Percentiles rank a stretch among this genome's conserved stretches.
Evolutionary conservation across 2,888 invertebrate species (phyloP).

Genomic region (Drosophila limbata): DNA sequence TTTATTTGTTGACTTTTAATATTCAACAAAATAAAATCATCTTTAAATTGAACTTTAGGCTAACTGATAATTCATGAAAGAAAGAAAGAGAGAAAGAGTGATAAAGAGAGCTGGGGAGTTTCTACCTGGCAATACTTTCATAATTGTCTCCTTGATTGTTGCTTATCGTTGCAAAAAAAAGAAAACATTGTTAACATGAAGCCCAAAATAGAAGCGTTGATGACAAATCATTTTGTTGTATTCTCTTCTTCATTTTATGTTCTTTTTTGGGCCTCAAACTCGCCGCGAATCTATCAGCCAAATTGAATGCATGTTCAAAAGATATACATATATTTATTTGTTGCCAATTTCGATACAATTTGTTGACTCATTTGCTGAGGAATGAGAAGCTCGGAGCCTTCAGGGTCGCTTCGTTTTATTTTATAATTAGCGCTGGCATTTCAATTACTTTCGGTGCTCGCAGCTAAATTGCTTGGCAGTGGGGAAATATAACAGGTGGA

Average conservation of each 20-base stretch:
- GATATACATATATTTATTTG: slow-evolving; percentile 1
- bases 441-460: slow-evolving; percentile 54
- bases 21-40: neutral
- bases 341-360: neutral
- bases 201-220: slow-evolving; percentile 41
- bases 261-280: slow-evolving; percentile 14
- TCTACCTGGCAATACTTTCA: slow-evolving; percentile 13
- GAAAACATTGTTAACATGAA: slow-evolving; percentile 3
- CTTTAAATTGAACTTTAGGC: neutral
- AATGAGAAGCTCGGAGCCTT: no score
- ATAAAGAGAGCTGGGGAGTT: neutral
- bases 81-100: neutral
- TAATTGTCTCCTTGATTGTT: slow-evolving; percentile 23
- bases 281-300: slow-evolving; percentile 24
- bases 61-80: neutral
- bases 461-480: slow-evolving; percentile 25
- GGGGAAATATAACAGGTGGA: slow-evolving; percentile 14
- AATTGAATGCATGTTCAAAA: slow-evolving; percentile 17
- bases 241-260: neutral
- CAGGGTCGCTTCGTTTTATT: slow-evolving; percentile 14
- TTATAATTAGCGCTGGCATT: slow-evolving; percentile 63
- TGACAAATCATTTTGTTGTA: slow-evolving; percentile 26
- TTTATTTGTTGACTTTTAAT: neutral
- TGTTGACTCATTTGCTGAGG: slow-evolving; percentile 33
- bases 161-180: slow-evolving; percentile 26